Evolutionary conservation across 2,888 invertebrate species (phyloP).

Genomic region (Drosophila bunnanda): DNA sequence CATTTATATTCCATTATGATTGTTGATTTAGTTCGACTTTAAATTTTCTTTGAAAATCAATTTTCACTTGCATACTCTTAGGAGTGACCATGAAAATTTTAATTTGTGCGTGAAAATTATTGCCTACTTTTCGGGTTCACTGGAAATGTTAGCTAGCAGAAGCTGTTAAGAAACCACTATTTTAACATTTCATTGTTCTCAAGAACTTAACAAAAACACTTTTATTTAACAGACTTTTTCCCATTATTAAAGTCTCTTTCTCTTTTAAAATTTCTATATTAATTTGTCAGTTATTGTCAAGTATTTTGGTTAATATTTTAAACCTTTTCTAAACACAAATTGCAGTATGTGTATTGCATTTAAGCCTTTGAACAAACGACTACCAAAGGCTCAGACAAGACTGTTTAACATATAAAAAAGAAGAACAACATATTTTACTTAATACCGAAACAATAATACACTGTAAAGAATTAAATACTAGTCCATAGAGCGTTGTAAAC

Average conservation of each 20-base stretch:
- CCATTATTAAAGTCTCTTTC: neutral
- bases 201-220: neutral
- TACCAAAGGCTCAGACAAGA: conserved; percentile 71
- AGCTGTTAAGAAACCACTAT: neutral
- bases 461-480: conserved; percentile 44
- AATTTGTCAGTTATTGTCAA: neutral
- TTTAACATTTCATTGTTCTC: neutral
- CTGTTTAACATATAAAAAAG: conserved; percentile 68
- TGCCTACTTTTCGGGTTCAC: conserved; percentile 19
- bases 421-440: conserved; percentile 57
- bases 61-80: neutral
- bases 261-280: neutral
- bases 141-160: conserved; percentile 6
- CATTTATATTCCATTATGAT: too few relatives aligned
- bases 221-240: neutral
- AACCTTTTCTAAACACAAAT: neutral
- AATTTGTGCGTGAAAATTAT: accelerated
- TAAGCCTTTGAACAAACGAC: conserved; percentile 51
- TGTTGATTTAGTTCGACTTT: too few relatives aligned
- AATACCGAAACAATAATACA: conserved; percentile 57
- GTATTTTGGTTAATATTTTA: neutral
- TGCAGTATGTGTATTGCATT: conserved; percentile 52
- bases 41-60: too few relatives aligned
- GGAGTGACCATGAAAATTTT: accelerated
- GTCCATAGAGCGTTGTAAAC: conserved; percentile 61